These are phyloP conservation scores for Heliocidaris tuberculata DNA, from an alignment of 35 echinoderm and acorn worm genomes.

Conservation along the genomic window DNA sequence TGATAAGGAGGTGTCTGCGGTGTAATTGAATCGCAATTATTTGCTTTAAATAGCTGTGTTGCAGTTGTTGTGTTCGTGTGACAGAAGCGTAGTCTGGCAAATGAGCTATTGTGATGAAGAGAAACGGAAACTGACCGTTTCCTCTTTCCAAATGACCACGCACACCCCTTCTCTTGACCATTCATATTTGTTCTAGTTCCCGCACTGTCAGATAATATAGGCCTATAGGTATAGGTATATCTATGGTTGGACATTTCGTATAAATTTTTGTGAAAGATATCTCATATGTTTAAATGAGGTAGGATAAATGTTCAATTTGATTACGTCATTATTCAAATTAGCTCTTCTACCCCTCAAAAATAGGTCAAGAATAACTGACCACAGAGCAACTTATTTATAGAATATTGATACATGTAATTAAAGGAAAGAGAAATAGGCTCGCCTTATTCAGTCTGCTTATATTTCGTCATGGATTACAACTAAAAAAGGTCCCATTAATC, in stretches of 20 bases:
- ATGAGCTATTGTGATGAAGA: background rate
- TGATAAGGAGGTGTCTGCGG: background rate
- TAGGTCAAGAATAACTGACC: too few relatives aligned
- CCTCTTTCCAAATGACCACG: background rate
- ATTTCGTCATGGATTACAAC: too few relatives aligned
- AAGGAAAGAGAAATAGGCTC: too few relatives aligned
- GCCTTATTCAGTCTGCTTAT: too few relatives aligned
- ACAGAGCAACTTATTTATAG: too few relatives aligned
- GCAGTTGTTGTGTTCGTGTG: background rate
- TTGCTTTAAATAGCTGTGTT: background rate
- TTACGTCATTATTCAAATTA: too few relatives aligned
- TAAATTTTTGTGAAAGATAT: background rate
- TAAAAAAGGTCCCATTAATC: too few relatives aligned
- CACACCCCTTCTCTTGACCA: background rate
- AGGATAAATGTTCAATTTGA: background rate
- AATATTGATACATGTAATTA: too few relatives aligned
- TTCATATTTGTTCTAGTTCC: background rate
- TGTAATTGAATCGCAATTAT: background rate
- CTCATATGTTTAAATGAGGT: background rate
- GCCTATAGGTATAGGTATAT: too few relatives aligned
- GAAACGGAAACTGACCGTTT: background rate
- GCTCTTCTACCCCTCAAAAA: too few relatives aligned
- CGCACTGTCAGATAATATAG: too few relatives aligned
- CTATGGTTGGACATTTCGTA: background rate
- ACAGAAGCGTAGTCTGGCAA: background rate